A percentile compares a stretch with the other conserved stretches of the same genome.
Conservation (phyloP, 2,113 vertebrate species). For the Tragulus kanchil region DNA sequence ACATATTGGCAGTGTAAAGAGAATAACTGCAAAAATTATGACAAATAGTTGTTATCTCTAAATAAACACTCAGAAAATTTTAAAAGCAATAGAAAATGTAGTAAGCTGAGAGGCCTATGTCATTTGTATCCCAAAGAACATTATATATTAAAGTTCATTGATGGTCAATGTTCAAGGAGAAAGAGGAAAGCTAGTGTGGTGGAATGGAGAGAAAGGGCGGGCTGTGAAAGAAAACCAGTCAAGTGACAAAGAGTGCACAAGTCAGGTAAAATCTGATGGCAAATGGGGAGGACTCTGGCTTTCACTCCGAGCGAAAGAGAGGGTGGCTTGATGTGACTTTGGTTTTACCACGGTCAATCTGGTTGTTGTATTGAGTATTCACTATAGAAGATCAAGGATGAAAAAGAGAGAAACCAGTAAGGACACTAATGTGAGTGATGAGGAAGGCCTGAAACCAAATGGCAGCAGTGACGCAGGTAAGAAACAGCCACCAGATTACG, state of each 20-base stretch:
- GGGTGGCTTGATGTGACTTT: background rate
- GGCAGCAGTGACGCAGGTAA: background rate
- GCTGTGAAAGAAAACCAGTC: background rate
- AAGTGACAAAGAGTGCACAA: background rate
- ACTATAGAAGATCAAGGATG: background rate
- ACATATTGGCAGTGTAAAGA: too few relatives aligned
- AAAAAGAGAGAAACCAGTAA: background rate
- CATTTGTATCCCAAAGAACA: background rate
- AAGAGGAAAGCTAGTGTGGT: background rate
- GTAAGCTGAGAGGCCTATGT: too few relatives aligned
- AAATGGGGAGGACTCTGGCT: background rate
- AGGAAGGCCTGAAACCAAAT: background rate
- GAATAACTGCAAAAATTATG: too few relatives aligned
- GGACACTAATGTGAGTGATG: background rate
- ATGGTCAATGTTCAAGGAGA: background rate
- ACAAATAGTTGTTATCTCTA: too few relatives aligned
- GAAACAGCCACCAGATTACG: background rate
- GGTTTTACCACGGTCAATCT: background rate
- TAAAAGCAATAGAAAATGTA: too few relatives aligned
- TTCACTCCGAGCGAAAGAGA: background rate
- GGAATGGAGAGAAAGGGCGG: background rate
- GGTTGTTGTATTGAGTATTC: background rate
- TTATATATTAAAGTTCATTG: constrained; percentile 3
- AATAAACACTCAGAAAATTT: too few relatives aligned
- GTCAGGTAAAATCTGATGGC: background rate